A percentile compares a stretch with the other conserved stretches of the same genome.
phyloP scores from a whole-genome alignment of 2,113 vertebrate species.

The Catharus fuscescens region DNA sequence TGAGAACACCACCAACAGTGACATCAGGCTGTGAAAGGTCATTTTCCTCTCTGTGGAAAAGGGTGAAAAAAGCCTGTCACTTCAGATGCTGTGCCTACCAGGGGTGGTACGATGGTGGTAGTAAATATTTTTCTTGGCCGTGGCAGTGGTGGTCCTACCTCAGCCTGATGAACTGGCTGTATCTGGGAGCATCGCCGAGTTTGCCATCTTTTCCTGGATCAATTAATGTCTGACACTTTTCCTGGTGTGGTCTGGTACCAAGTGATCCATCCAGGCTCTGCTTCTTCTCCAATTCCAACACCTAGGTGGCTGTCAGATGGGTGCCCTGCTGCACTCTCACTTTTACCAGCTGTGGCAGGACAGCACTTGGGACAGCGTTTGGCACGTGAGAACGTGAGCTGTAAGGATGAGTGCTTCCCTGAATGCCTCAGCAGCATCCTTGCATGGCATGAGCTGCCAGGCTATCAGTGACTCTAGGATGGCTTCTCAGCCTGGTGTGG shows the following conservation, averaged over 20 bases:
- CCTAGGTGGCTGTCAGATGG: not conserved
- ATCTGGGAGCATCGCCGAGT: not conserved
- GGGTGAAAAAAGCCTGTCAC: not conserved
- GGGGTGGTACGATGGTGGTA: not conserved
- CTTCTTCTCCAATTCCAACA: not conserved
- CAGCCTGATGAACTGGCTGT: not conserved
- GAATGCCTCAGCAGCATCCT: not conserved
- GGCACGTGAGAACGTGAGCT: fast-evolving
- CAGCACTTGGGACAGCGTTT: not conserved
- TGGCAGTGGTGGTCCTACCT: not conserved
- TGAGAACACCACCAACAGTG: fast-evolving
- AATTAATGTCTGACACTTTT: not conserved
- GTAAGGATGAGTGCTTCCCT: not conserved
- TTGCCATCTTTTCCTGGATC: not conserved
- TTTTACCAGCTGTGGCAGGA: not conserved
- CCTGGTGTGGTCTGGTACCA: not conserved
- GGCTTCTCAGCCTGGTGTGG: not conserved
- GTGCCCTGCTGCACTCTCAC: not conserved
- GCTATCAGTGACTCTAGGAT: not conserved
- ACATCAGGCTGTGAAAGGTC: not conserved
- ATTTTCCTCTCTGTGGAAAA: not conserved
- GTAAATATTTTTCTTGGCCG: not conserved
- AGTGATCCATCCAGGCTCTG: not conserved
- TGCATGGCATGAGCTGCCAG: fast-evolving
- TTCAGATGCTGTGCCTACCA: not conserved